Evolutionary conservation across 2,888 invertebrate genomes (phyloP), one percentile per base, ranked within the genome.

Genomic region (Chirona hameri): DNA sequence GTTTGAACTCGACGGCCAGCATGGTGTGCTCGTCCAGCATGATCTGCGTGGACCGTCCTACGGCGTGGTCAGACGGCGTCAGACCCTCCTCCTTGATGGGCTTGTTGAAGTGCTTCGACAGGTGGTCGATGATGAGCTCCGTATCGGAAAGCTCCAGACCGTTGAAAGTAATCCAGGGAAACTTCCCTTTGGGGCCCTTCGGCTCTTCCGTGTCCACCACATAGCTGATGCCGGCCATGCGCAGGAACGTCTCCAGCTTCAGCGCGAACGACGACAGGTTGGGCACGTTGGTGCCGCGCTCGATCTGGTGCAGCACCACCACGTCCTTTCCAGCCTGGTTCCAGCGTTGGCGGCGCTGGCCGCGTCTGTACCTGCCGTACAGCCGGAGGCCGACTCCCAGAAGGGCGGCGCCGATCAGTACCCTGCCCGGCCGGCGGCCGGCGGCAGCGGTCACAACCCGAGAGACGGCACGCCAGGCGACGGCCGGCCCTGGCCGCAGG

Each of bases 81-180:
- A 88, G 72, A n/a, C n/a, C n/a, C 31, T 29, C 15, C 24, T 79
- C 85, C 72, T 86, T 84, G 12, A 87, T 83, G 83, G 87, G 86
- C 15, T 87, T 84, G 12, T 84, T 84, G 29, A 86, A 86, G 81
- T 87, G 86, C 79, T 86, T 85, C 82, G 86, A 87, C 57, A 88
- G 85, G 83, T 86, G 87, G 80, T 88, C 88, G 39, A 88, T 87
- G 83, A 86, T 86, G 29, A 88, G 85, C 85, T 88, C 87, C 0
- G 88, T 88, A 83, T 88, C 88, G 5, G 87, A 86, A 0, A 88
- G 84, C 0, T 86, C 85, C 57, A 84, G 83, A 0, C 87, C 88
- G 83, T 88, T 87, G 82, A 87, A 86, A n/a, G 86, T 86, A 69
- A 88, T 88, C 88, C 88, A 88, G 0, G 88, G 88, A 7, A 86